phyloP scores from a whole-genome alignment of 2,797 vertebrate genomes.

The Siniperca scherzeri region DNA sequence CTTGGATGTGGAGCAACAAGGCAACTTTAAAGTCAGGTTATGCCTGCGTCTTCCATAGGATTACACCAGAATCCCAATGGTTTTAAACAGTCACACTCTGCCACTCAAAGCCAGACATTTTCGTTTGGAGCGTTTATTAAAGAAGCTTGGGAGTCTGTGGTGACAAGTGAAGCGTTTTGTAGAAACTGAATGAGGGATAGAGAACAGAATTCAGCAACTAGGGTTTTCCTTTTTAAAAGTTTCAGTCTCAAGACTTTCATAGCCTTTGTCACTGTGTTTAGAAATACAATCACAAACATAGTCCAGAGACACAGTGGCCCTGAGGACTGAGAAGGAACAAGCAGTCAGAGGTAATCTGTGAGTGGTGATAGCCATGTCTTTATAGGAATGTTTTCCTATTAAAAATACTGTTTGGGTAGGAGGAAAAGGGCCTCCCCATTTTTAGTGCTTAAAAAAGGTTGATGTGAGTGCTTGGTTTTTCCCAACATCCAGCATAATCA shows the following conservation, averaged over 20 bases:
- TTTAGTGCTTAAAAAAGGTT: constrained; percentile 17
- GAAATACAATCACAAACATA: constrained; percentile 69
- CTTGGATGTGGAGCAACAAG: constrained; percentile 66
- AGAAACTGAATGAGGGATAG: constrained; percentile 72
- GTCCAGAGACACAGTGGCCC: constrained; percentile 57
- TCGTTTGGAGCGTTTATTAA: constrained; percentile 83
- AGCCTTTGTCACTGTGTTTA: constrained; percentile 71
- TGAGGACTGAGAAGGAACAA: constrained; percentile 56
- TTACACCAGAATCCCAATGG: constrained; percentile 81
- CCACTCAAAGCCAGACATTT: constrained; percentile 83
- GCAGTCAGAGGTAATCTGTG: constrained; percentile 58
- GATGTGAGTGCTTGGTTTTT: constrained; percentile 5
- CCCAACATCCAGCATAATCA: constrained; percentile 1
- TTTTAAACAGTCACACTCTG: constrained; percentile 87
- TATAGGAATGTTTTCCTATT: constrained; percentile 35
- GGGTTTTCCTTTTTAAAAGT: constrained; percentile 78
- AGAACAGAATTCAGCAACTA: constrained; percentile 67
- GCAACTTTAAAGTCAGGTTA: constrained; percentile 78
- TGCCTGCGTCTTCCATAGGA: constrained; percentile 76
- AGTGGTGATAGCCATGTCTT: constrained; percentile 50
- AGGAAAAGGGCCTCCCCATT: constrained; percentile 5
- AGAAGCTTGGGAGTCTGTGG: constrained; percentile 78
- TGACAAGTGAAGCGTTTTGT: constrained; percentile 84
- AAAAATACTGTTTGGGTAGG: constrained; percentile 25
- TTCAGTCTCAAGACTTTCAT: constrained; percentile 69